Conservation (phyloP, 2,888 invertebrate genomes). For the Cosmia trapezina region DNA sequence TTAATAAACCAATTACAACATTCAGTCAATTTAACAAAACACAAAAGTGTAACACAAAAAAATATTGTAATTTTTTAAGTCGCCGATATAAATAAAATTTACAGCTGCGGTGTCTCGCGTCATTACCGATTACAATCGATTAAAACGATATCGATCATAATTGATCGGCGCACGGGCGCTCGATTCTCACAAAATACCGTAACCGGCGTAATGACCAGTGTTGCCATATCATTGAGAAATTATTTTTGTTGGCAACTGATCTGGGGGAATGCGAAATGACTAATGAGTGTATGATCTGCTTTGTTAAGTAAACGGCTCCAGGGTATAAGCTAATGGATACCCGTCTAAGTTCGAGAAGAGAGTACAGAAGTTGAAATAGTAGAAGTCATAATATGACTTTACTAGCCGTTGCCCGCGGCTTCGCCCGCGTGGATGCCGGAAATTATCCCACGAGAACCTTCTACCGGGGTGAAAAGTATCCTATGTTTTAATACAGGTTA, state of each 20-base stretch:
- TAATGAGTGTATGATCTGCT: constrained; percentile 46
- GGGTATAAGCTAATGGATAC: not conserved
- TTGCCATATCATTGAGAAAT: constrained; percentile 57
- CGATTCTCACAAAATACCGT: constrained; percentile 66
- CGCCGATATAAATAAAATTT: constrained; percentile 72
- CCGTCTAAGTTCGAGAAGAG: not conserved
- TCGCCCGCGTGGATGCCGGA: too few relatives aligned
- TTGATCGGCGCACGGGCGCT: constrained; percentile 83
- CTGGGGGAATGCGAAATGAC: constrained; percentile 28
- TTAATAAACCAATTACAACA: constrained; percentile 17
- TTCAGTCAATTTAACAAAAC: constrained; percentile 20
- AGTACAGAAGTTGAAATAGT: not conserved
- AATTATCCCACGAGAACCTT: too few relatives aligned
- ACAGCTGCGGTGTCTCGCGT: constrained; percentile 81
- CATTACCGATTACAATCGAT: constrained; percentile 86
- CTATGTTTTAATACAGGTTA: too few relatives aligned
- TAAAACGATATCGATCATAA: constrained; percentile 84
- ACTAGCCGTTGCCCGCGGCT: too few relatives aligned
- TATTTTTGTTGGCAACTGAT: constrained; percentile 50
- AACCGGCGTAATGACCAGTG: constrained; percentile 55
- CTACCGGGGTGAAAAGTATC: too few relatives aligned
- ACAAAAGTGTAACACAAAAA: constrained; percentile 13
- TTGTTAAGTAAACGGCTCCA: constrained; percentile 20
- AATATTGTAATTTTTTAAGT: constrained; percentile 33
- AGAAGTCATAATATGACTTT: not conserved